These are phyloP conservation scores for Tortricodes alternella DNA, from an alignment of 2,888 invertebrate species.

Conservation along the genomic window DNA sequence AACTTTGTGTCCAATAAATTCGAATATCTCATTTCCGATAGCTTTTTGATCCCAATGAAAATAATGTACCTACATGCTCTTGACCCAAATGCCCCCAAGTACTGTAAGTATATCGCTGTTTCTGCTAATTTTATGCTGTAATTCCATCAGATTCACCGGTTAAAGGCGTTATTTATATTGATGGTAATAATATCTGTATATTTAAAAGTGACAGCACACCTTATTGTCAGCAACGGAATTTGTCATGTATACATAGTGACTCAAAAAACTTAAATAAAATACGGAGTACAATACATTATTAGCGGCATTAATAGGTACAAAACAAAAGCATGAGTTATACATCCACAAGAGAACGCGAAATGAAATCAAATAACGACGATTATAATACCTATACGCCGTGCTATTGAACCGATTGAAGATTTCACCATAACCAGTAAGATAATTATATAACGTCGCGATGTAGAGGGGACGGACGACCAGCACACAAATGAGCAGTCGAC, in stretches of 20 bases:
- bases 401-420: conserved; percentile 22
- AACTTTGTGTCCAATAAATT: no score
- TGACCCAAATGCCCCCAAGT: no score
- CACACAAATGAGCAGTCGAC: conserved; percentile 19
- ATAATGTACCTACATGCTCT: no score
- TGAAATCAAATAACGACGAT: conserved; percentile 8
- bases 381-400: background rate
- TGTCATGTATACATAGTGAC: background rate
- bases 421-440: conserved; percentile 28
- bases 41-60: no score
- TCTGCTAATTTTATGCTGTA: no score
- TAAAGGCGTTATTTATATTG: no score
- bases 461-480: conserved; percentile 4
- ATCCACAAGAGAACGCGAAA: background rate
- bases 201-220: no score
- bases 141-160: no score
- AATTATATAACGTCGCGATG: conserved; percentile 23
- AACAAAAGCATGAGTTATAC: background rate
- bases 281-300: background rate
- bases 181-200: no score
- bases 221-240: no score
- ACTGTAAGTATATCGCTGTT: no score
- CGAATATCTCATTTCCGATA: no score
- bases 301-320: background rate
- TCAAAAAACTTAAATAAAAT: background rate